Conservation (phyloP, 2,113 vertebrate species). For the Redunca redunca region DNA sequence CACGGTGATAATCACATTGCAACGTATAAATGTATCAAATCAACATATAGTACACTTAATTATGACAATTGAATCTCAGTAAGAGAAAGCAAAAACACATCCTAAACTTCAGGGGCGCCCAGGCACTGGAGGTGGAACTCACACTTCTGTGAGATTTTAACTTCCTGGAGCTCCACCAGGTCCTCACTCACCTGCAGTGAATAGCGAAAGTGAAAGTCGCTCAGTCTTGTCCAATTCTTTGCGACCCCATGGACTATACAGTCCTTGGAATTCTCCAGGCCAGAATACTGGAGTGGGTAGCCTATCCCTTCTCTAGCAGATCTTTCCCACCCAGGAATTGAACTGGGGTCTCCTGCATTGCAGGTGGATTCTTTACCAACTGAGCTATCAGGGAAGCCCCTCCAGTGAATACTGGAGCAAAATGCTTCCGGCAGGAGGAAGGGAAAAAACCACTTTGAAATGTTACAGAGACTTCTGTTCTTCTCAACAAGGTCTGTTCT, state of each 20-base stretch:
- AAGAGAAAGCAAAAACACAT: neutral
- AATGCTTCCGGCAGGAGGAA: neutral
- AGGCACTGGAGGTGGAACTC: neutral
- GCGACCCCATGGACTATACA: neutral
- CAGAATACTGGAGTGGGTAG: neutral
- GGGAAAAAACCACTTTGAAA: neutral
- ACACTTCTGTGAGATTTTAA: neutral
- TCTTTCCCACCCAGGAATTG: neutral
- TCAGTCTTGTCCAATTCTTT: neutral
- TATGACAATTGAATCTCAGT: neutral
- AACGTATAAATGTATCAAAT: neutral
- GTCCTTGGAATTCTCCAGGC: neutral
- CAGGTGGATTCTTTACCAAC: neutral
- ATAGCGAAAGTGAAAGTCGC: neutral
- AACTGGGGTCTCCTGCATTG: neutral
- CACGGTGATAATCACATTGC: neutral
- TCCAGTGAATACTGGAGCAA: neutral
- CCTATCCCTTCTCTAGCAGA: neutral
- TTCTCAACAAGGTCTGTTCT: neutral
- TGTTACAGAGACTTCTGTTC: neutral
- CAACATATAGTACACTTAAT: neutral
- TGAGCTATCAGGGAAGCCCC: neutral
- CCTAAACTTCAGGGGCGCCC: neutral
- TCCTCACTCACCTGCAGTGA: neutral
- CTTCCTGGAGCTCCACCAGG: neutral